phyloP scores from a whole-genome alignment of 1,140 invertebrate genomes.

The Solenopsis fugax region DNA sequence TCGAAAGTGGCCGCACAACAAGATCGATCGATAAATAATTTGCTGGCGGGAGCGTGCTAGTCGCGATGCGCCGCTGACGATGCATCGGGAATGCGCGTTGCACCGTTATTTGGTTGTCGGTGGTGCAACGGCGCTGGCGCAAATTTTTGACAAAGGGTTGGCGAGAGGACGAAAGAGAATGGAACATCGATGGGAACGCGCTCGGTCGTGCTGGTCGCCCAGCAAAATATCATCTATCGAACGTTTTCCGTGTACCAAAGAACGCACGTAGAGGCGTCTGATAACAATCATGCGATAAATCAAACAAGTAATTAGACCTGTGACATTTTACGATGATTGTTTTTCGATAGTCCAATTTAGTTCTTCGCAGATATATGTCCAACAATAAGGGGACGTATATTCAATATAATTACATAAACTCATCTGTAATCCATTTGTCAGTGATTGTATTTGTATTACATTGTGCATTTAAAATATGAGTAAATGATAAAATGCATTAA shows the following conservation, averaged over 20 bases:
- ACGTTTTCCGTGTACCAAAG: slow-evolving; percentile 25
- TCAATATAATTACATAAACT: slow-evolving; percentile 16
- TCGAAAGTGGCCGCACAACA: slow-evolving; percentile 58
- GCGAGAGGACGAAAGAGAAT: not conserved
- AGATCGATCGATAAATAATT: slow-evolving; percentile 77
- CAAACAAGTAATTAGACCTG: slow-evolving; percentile 38
- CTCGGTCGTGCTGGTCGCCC: slow-evolving; percentile 11
- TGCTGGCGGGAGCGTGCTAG: slow-evolving; percentile 27
- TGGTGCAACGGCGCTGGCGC: slow-evolving; percentile 16
- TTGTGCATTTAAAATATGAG: not conserved
- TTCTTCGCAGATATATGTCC: not conserved
- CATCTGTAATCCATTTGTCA: not conserved
- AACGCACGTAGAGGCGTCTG: slow-evolving; percentile 13
- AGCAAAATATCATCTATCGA: slow-evolving; percentile 42
- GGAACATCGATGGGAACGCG: slow-evolving; percentile 34
- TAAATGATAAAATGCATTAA: not conserved
- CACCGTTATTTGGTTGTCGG: slow-evolving; percentile 48
- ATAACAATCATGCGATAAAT: slow-evolving; percentile 48
- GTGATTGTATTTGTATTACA: not conserved
- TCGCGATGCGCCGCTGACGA: slow-evolving; percentile 62
- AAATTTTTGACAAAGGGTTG: slow-evolving; percentile 51
- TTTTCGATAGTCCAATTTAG: slow-evolving; percentile 8
- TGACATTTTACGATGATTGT: slow-evolving; percentile 39
- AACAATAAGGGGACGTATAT: not conserved
- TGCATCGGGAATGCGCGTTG: slow-evolving; percentile 56